phyloP scores from a whole-genome alignment of 2,888 invertebrate species.

The Salpingus planirostris region DNA sequence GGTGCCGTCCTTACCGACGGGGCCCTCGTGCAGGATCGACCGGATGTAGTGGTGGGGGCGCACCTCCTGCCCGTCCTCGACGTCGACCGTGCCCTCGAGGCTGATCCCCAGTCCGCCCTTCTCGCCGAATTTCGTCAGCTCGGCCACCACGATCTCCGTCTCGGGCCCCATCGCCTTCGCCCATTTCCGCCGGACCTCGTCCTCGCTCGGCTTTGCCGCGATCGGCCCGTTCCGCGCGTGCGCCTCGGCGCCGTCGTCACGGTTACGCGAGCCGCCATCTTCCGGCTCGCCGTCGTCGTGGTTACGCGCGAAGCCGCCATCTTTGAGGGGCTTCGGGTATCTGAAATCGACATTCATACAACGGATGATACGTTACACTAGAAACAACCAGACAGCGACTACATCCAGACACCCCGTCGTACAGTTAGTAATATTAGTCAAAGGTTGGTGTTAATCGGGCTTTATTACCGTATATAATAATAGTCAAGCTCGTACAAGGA shows the following conservation, averaged over 20 bases:
- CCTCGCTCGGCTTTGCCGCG: conserved; percentile 46
- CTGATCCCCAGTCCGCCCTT: conserved; percentile 95
- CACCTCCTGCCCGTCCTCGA: conserved; percentile 92
- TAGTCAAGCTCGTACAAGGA: no score
- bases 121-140: conserved; percentile 75
- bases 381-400: no score
- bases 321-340: conserved; percentile 39
- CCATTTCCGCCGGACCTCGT: conserved; percentile 74
- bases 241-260: conserved; percentile 16
- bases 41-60: conserved; percentile 98
- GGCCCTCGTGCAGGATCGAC: conserved; percentile 94
- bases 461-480: no score
- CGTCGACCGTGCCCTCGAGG: conserved; percentile 96
- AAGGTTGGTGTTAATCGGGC: no score
- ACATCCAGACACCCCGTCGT: conserved; percentile 28
- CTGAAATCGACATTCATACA: conserved; percentile 39
- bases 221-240: no score
- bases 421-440: no score
- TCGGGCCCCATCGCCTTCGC: conserved; percentile 71
- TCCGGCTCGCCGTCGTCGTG: conserved; percentile 27
- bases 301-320: conserved; percentile 31
- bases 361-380: no score
- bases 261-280: conserved; percentile 28
- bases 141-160: conserved; percentile 70
- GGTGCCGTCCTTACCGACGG: conserved; percentile 85